phyloP scores from a whole-genome alignment of 2,113 vertebrate species.

The Pavo muticus region DNA sequence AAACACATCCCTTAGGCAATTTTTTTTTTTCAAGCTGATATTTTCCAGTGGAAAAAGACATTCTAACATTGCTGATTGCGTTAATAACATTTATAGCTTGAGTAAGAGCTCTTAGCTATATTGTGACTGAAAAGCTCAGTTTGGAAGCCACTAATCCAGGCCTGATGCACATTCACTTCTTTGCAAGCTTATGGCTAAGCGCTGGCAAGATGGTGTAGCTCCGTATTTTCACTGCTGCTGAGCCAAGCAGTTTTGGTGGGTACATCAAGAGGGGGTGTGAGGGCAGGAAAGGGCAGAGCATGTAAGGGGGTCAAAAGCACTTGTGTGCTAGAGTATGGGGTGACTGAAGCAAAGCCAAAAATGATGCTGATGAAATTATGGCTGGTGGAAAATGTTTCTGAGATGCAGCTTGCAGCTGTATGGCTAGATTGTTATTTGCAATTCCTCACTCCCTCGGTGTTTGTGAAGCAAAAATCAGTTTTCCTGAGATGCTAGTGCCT shows the following conservation, averaged over 20 bases:
- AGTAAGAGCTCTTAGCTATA: neutral
- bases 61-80: neutral
- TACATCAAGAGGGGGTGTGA: fast-evolving
- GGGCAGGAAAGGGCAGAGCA: neutral
- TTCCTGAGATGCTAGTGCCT: neutral
- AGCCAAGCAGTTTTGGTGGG: fast-evolving
- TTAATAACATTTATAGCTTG: slow-evolving; percentile 18
- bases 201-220: neutral
- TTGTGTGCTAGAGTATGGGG: neutral
- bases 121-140: neutral
- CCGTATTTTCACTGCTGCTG: neutral
- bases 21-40: neutral
- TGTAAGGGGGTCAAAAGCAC: fast-evolving
- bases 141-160: neutral
- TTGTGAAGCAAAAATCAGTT: neutral
- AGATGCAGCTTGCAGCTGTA: neutral
- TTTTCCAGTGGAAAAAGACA: neutral
- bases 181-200: neutral
- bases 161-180: neutral
- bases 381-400: neutral
- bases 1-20: neutral
- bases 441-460: neutral
- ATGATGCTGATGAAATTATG: neutral
- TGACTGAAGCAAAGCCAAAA: neutral
- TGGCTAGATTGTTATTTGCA: neutral